Percentiles rank a stretch among this genome's conserved stretches.
Evolutionary conservation across 2,888 invertebrate genomes (phyloP).

Genomic region (Lepas anatifera): DNA sequence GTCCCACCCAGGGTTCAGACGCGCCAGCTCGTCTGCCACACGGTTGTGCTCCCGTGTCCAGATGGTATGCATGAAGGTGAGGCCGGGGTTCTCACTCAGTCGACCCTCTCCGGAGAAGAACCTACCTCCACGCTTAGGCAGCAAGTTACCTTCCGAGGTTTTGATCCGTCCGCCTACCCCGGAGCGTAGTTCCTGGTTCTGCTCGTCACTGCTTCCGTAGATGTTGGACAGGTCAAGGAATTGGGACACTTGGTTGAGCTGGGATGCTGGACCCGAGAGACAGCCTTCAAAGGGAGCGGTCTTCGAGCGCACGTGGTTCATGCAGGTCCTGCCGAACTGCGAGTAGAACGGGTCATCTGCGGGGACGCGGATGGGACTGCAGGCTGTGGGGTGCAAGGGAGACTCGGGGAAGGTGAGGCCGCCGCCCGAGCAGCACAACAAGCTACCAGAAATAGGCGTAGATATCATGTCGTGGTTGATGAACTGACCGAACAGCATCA

Average conservation of each 20-base stretch:
- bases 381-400: slow-evolving; percentile 20
- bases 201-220: slow-evolving; percentile 58
- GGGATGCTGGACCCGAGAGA: slow-evolving; percentile 49
- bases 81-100: slow-evolving; percentile 46
- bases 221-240: slow-evolving; percentile 65
- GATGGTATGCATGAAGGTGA: slow-evolving; percentile 57
- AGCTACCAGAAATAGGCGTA: slow-evolving; percentile 22
- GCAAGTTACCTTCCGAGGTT: slow-evolving; percentile 15
- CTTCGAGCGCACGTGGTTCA: slow-evolving; percentile 58
- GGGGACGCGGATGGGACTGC: slow-evolving; percentile 21
- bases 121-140: no score
- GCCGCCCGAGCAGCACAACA: slow-evolving; percentile 17
- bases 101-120: slow-evolving; percentile 42
- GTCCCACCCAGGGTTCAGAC: slow-evolving; percentile 38
- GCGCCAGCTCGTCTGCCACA: slow-evolving; percentile 34
- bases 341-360: slow-evolving; percentile 22
- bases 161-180: slow-evolving; percentile 45
- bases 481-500: slow-evolving; percentile 25
- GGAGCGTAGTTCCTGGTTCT: slow-evolving; percentile 51
- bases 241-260: slow-evolving; percentile 56
- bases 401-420: background rate
- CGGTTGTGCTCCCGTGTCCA: slow-evolving; percentile 43
- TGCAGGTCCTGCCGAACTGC: slow-evolving; percentile 39
- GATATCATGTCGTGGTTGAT: slow-evolving; percentile 24
- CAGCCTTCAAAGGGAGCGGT: slow-evolving; percentile 52